Percentiles rank a stretch among this genome's conserved stretches.
Conservation (phyloP, 2,113 vertebrate species). For the Pontoporia blainvillei region DNA sequence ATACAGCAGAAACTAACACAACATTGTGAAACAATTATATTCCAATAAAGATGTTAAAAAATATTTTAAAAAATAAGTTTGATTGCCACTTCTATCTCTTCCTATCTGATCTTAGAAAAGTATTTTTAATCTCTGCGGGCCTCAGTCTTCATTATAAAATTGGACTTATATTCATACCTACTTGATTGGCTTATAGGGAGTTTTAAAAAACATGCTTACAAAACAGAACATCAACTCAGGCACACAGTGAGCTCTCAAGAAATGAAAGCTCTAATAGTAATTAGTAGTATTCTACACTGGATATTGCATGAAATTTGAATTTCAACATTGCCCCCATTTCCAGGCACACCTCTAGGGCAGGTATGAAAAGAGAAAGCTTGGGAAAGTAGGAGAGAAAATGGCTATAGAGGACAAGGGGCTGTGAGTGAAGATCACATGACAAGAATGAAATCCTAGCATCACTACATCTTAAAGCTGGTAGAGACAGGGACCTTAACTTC, state of each 20-base stretch:
- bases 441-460: background rate
- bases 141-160: background rate
- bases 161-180: background rate
- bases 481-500: background rate
- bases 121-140: background rate
- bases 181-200: background rate
- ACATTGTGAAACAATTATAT: too few relatives aligned
- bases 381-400: background rate
- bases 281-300: background rate
- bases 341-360: background rate
- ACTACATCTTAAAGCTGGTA: background rate
- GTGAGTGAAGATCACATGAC: background rate
- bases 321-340: background rate
- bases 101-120: background rate
- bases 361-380: background rate
- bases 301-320: background rate
- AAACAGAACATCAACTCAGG: background rate
- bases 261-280: background rate
- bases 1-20: too few relatives aligned
- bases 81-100: background rate
- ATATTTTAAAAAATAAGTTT: rapidly evolving
- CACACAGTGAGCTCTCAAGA: background rate
- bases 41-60: too few relatives aligned
- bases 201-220: background rate
- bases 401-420: background rate